These are phyloP conservation scores for Crotophaga sulcirostris DNA, from an alignment of 2,113 vertebrate species.

Conservation along the genomic window DNA sequence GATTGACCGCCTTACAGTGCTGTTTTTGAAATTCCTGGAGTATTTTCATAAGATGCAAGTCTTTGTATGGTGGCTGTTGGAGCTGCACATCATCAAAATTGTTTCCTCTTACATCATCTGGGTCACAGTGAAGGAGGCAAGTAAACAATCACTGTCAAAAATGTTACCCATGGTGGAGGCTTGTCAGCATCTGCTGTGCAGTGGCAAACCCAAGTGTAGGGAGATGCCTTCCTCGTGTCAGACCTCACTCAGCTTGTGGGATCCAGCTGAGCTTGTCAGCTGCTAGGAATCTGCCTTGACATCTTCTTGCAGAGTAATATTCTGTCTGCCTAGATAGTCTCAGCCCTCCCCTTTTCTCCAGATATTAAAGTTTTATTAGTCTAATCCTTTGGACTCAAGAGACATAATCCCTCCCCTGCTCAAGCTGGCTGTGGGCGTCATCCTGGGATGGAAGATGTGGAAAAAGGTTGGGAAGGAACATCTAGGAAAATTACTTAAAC, in stretches of 20 bases:
- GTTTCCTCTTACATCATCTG: slow-evolving; percentile 94
- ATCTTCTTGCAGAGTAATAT: neutral
- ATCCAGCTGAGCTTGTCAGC: neutral
- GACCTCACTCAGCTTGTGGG: neutral
- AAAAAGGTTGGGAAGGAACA: neutral
- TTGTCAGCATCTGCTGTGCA: neutral
- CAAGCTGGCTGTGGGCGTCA: neutral
- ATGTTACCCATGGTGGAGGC: neutral
- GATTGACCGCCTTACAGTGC: slow-evolving; percentile 93
- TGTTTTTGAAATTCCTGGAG: slow-evolving; percentile 96
- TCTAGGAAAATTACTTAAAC: neutral
- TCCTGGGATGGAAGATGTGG: neutral
- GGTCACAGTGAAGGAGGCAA: slow-evolving; percentile 90
- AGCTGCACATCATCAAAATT: slow-evolving; percentile 96
- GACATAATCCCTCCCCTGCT: accelerated
- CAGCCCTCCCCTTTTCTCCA: neutral
- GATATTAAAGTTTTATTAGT: neutral
- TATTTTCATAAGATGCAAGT: slow-evolving; percentile 96
- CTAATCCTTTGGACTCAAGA: neutral
- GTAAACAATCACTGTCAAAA: slow-evolving; percentile 2
- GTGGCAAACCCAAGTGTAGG: neutral
- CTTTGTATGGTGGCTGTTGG: slow-evolving; percentile 96
- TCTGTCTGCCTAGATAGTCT: neutral
- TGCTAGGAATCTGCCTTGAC: neutral
- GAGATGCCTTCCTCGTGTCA: neutral